Evolutionary conservation across 92 coral and sea anemone species (phyloP).

Genomic region (Metridium senile): DNA sequence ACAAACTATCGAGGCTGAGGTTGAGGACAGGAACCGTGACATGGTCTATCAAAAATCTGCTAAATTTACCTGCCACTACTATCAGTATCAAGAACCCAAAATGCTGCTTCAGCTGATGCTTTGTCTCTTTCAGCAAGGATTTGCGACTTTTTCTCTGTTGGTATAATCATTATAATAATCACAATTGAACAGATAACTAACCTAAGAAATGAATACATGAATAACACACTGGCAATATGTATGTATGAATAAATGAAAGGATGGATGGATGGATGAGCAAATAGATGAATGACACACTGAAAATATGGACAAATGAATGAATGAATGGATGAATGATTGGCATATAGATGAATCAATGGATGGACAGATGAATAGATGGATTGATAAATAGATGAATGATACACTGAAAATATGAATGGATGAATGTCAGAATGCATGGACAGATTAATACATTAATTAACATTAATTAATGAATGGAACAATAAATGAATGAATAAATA

Average conservation of each 20-base stretch:
- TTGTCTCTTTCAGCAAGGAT: constrained; percentile 80
- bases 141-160: constrained; percentile 70
- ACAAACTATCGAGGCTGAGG: too few relatives aligned
- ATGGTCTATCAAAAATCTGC: too few relatives aligned
- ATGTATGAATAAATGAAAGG: neutral
- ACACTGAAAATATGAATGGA: neutral
- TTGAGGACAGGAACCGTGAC: too few relatives aligned
- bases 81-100: constrained; percentile 69
- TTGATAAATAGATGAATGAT: neutral
- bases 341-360: neutral
- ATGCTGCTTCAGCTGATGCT: constrained; percentile 78
- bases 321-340: neutral
- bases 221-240: too few relatives aligned
- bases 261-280: neutral
- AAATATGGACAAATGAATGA: neutral
- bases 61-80: constrained; percentile 80
- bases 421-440: neutral
- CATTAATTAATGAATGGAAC: neutral
- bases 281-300: neutral
- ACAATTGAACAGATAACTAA: neutral
- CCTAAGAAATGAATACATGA: neutral
- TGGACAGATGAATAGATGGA: neutral
- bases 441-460: neutral
- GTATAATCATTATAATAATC: too few relatives aligned
- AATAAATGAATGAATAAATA: neutral